Evolutionary conservation across 2,797 vertebrate genomes (phyloP).

Genomic region (Rhinella marina): DNA sequence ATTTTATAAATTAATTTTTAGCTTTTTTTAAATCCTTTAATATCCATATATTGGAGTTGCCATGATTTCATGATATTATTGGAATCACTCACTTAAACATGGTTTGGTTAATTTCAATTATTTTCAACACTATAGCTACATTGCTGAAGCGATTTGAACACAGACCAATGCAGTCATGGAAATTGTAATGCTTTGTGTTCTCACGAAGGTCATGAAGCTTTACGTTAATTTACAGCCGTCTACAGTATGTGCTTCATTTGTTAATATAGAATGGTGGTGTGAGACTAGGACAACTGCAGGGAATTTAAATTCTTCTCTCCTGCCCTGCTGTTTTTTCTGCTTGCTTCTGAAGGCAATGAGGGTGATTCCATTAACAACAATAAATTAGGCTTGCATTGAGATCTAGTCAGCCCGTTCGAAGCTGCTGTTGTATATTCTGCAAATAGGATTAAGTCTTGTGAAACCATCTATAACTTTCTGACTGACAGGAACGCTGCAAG

Average conservation of each 20-base stretch:
- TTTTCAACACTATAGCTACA: no score
- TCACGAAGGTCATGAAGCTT: no score
- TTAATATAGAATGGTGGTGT: not conserved
- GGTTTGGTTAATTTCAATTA: no score
- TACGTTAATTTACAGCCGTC: not conserved
- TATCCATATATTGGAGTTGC: no score
- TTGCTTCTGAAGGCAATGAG: not conserved
- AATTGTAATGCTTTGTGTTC: no score
- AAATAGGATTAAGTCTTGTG: conserved; percentile 12
- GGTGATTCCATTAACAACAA: not conserved
- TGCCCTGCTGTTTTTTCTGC: not conserved
- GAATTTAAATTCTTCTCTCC: not conserved
- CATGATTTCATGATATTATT: no score
- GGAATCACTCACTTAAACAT: no score
- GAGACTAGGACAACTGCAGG: not conserved
- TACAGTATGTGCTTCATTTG: not conserved
- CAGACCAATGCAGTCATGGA: no score
- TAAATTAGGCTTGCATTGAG: not conserved
- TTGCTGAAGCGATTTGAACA: no score
- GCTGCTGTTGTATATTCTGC: not conserved
- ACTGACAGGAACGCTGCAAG: not conserved
- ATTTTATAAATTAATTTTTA: no score
- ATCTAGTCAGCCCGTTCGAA: not conserved
- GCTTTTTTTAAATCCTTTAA: no score
- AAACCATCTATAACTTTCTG: not conserved